phyloP scores from a whole-genome alignment of 2,113 vertebrate species.

The Mesembrinibis cayennensis region DNA sequence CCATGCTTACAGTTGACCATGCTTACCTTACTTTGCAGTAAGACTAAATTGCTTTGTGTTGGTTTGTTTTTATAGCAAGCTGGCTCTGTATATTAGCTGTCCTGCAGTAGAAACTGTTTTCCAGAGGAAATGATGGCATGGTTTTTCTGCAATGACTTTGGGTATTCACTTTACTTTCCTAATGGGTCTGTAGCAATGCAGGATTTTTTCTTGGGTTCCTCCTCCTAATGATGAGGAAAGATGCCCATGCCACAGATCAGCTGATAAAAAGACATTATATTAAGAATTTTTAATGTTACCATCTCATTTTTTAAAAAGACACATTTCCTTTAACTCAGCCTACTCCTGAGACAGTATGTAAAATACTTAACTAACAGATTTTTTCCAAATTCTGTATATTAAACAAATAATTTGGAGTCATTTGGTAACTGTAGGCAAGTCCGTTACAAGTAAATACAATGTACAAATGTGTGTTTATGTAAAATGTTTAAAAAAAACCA shows the following conservation, averaged over 20 bases:
- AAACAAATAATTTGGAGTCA: neutral
- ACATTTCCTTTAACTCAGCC: neutral
- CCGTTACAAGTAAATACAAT: neutral
- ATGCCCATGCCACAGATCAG: neutral
- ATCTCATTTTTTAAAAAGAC: neutral
- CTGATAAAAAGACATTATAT: neutral
- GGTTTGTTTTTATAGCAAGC: neutral
- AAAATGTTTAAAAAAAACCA: neutral
- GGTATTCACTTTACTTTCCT: neutral
- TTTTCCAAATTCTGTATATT: neutral
- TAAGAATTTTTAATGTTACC: neutral
- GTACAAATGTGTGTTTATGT: fast-evolving
- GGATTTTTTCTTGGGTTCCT: neutral
- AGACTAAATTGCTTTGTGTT: neutral
- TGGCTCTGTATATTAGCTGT: neutral
- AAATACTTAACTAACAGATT: neutral
- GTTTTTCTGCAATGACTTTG: neutral
- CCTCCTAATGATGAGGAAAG: neutral
- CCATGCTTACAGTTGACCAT: neutral
- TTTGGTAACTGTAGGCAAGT: neutral
- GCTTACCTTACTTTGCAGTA: neutral
- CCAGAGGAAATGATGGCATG: neutral
- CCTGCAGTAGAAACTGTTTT: neutral
- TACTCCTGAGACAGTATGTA: neutral
- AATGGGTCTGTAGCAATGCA: neutral